Evolutionary conservation across 1,140 invertebrate species (phyloP).

Genomic region (Eupristina koningsbergeri): DNA sequence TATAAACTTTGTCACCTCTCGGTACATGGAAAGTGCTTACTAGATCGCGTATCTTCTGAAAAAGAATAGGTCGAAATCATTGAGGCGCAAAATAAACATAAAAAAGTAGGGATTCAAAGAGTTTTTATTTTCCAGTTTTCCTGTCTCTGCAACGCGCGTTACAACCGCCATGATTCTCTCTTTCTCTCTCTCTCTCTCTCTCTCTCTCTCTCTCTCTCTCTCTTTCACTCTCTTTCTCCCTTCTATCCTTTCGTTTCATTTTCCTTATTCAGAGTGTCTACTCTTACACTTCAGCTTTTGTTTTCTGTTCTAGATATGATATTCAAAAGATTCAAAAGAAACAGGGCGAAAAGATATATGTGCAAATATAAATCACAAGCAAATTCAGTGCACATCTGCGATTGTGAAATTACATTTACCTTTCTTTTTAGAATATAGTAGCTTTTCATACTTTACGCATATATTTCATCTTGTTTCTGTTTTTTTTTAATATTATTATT

Average conservation of each 20-base stretch:
- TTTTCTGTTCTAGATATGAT: neutral
- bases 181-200: too few relatives aligned
- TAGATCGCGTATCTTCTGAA: neutral
- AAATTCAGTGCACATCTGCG: neutral
- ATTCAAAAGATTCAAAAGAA: neutral
- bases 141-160: neutral
- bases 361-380: conserved; percentile 1
- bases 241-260: neutral
- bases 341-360: too few relatives aligned
- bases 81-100: conserved; percentile 33
- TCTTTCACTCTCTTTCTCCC: too few relatives aligned
- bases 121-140: conserved; percentile 34
- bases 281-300: conserved; percentile 9
- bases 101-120: conserved; percentile 42
- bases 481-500: too few relatives aligned
- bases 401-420: conserved; percentile 9
- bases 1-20: conserved; percentile 26
- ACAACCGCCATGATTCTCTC: neutral
- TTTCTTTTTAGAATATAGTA: neutral
- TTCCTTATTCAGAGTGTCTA: neutral
- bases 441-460: neutral
- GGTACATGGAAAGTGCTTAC: neutral
- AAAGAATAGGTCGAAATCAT: conserved; percentile 20
- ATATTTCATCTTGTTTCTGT: too few relatives aligned
- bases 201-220: too few relatives aligned